Percentiles rank a stretch among this genome's conserved stretches.
Conservation (phyloP, 2,888 invertebrate genomes). For the Pomacea canaliculata region DNA sequence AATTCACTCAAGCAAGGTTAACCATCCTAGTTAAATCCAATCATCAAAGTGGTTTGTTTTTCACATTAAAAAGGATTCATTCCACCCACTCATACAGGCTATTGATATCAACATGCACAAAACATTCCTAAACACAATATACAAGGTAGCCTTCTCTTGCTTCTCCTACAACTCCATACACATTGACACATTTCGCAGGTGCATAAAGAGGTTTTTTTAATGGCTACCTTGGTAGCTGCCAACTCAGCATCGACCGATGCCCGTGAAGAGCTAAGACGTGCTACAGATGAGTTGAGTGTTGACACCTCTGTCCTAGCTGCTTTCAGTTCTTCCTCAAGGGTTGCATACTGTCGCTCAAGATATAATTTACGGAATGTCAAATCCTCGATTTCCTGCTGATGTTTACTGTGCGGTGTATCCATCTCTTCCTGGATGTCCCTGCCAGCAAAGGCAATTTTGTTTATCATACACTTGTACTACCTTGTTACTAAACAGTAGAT, state of each 20-base stretch:
- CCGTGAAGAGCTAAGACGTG: slow-evolving; percentile 55
- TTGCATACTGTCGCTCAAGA: slow-evolving; percentile 53
- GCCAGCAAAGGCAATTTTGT: slow-evolving; percentile 10
- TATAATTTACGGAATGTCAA: slow-evolving; percentile 51
- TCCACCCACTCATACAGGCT: too few species aligned
- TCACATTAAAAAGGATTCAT: too few species aligned
- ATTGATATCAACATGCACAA: too few species aligned
- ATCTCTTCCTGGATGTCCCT: slow-evolving; percentile 49
- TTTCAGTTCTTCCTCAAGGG: slow-evolving; percentile 56
- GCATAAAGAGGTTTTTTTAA: too few species aligned
- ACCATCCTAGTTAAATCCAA: too few species aligned
- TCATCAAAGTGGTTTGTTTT: too few species aligned
- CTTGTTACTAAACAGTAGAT: not conserved
- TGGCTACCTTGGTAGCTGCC: slow-evolving; percentile 54
- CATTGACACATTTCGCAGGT: too few species aligned
- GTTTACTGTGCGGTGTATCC: slow-evolving; percentile 36
- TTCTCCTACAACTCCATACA: too few species aligned
- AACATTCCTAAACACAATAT: too few species aligned
- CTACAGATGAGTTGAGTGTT: slow-evolving; percentile 55
- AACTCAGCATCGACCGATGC: slow-evolving; percentile 56
- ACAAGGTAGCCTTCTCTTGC: too few species aligned
- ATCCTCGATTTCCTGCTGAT: slow-evolving; percentile 53
- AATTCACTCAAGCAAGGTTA: too few species aligned
- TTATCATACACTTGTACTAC: not conserved
- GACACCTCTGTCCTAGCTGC: slow-evolving; percentile 51